These are phyloP conservation scores for Spea multiplicata DNA, from an alignment of 2,113 vertebrate genomes.

Conservation along the genomic window DNA sequence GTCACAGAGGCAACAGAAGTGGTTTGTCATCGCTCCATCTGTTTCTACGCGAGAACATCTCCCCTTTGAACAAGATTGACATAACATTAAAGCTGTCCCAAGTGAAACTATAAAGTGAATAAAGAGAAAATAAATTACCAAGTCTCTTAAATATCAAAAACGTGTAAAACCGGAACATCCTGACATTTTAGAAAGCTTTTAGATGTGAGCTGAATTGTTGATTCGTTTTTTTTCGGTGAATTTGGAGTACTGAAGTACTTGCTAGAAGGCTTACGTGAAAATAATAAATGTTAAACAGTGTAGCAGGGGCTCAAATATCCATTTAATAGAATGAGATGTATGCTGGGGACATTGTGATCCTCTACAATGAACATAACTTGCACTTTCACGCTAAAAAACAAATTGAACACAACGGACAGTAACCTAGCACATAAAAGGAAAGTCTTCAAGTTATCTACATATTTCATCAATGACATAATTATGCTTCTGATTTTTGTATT, in stretches of 20 bases:
- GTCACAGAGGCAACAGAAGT: background rate
- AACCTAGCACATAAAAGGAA: too few relatives aligned
- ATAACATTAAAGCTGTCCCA: background rate
- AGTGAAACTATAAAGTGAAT: background rate
- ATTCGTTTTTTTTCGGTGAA: background rate
- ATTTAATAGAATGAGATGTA: too few relatives aligned
- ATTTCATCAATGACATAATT: too few relatives aligned
- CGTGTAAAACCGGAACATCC: background rate
- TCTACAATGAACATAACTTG: too few relatives aligned
- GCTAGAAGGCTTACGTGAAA: too few relatives aligned
- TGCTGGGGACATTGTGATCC: too few relatives aligned
- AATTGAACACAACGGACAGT: too few relatives aligned
- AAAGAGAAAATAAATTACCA: background rate
- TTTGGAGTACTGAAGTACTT: background rate
- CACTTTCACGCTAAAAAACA: too few relatives aligned
- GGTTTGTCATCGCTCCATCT: background rate
- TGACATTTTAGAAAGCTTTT: background rate
- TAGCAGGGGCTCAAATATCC: too few relatives aligned
- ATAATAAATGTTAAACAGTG: too few relatives aligned
- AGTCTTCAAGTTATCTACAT: too few relatives aligned
- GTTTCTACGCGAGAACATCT: background rate
- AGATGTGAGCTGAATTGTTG: background rate
- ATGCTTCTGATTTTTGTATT: too few relatives aligned
- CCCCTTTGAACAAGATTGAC: constrained; percentile 11
- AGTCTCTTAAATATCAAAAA: background rate